Evolutionary conservation across 2,797 vertebrate species (phyloP), one percentile per base, ranked within the genome.

Genomic region (Benthosema pterotum): DNA sequence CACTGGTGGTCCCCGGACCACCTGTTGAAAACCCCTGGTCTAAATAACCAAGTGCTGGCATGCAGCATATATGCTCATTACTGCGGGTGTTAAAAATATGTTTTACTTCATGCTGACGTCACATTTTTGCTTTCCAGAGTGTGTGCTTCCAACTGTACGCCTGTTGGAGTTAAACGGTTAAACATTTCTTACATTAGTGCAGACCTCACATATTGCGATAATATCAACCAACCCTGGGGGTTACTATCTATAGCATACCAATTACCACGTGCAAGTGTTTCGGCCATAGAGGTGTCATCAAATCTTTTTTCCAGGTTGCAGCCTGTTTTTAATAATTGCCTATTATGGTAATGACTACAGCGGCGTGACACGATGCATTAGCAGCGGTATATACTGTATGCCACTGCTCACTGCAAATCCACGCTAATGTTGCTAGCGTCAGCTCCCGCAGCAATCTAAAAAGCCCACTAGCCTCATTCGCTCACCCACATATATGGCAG

Each of bases 261-360:
- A 87, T 87, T 73, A 82, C 72, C 60, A 45, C 68, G 65, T 75
- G 58, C 70, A 61, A 72, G 64, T 75, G 66, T 71, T 75, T 72
- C 46, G 70, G 65, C 68, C 50, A 49, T 59, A 42, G 50, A 58
- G 67, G 63, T 53, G 53, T 78, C 67, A 64, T 75, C 63, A 52
- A 57, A 69, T 71, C 78, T 17, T 82, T 17, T 82, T 84, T 85
- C 63, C 74, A 76, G 79, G 82, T 83, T 75, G 74, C 60, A 46
- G 50, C 69, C 82, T 75, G 1, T 82, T 83, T 83, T 84, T 79
- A 72, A 82, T 79, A 80, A 82, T 72, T 52, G 67, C 49, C 72
- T 65, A 65, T 80, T 80, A 85, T 67, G 46, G 67, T 78, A 74
- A 83, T 54, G 63, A 69, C 61, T 60, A 49, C 22, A 1, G 75